Conservation (phyloP, 2,113 vertebrate species). For the Leptosomus discolor region DNA sequence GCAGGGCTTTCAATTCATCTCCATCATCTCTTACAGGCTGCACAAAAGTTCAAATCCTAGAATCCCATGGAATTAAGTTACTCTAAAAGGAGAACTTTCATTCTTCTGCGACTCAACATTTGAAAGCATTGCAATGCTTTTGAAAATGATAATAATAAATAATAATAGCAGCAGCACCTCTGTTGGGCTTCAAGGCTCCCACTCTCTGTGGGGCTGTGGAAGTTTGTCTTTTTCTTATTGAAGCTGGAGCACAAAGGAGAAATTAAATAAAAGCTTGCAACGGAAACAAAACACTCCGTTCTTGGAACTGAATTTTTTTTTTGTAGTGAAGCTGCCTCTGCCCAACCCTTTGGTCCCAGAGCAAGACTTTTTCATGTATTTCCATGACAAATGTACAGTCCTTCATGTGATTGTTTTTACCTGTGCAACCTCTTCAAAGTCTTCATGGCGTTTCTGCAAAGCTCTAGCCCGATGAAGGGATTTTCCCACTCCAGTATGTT, state of each 20-base stretch:
- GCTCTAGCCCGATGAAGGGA: slow-evolving; percentile 95
- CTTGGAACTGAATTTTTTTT: background rate
- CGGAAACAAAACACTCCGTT: background rate
- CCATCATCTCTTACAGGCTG: background rate
- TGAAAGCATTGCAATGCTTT: background rate
- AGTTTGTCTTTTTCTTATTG: background rate
- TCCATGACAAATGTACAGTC: background rate
- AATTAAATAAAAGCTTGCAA: background rate
- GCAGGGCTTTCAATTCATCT: background rate
- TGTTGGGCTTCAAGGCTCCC: background rate
- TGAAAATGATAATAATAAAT: background rate
- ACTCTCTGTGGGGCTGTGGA: background rate
- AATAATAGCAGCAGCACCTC: background rate
- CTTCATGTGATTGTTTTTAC: slow-evolving; percentile 56
- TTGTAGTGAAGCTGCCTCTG: background rate
- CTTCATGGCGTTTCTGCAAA: slow-evolving; percentile 95
- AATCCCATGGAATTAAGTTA: background rate
- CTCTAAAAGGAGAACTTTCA: background rate
- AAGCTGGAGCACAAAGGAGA: background rate
- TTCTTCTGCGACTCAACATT: background rate
- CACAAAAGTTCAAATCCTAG: background rate
- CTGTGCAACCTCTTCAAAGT: slow-evolving; percentile 98
- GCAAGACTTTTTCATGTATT: background rate
- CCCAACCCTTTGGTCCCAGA: background rate
- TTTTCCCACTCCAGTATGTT: slow-evolving; percentile 96